These are phyloP conservation scores for Pangasius sanitwongsei DNA, from an alignment of 2,797 vertebrate genomes.

Conservation along the genomic window DNA sequence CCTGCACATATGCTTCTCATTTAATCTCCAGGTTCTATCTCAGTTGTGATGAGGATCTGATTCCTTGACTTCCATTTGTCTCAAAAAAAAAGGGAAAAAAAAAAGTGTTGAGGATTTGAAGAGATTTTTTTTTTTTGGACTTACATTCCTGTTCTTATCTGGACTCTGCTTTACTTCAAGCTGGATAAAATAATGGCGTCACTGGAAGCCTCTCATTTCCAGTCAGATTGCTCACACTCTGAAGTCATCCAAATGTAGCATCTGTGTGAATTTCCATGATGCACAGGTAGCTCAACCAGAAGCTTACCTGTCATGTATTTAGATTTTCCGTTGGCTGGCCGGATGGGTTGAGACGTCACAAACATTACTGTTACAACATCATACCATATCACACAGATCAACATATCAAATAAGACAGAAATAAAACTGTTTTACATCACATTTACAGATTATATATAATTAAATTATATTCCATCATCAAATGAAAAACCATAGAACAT, in stretches of 20 bases:
- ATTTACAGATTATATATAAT: no score
- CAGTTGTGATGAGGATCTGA: neutral
- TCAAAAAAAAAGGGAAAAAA: neutral
- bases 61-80: neutral
- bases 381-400: neutral
- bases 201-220: neutral
- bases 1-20: slow-evolving; percentile 33
- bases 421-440: neutral
- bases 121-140: no score
- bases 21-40: slow-evolving; percentile 23
- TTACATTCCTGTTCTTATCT: neutral
- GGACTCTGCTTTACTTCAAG: slow-evolving; percentile 4
- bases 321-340: slow-evolving; percentile 36
- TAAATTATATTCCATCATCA: neutral
- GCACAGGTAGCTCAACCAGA: neutral
- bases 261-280: neutral
- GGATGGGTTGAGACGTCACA: neutral
- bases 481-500: neutral
- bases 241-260: neutral
- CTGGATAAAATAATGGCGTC: neutral
- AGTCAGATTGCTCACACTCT: slow-evolving; percentile 23
- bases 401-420: neutral
- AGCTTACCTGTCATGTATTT: slow-evolving; percentile 21
- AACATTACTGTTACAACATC: neutral
- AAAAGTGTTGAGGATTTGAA: neutral